Conservation (phyloP, 2,113 vertebrate genomes). For the Heterocephalus glaber region DNA sequence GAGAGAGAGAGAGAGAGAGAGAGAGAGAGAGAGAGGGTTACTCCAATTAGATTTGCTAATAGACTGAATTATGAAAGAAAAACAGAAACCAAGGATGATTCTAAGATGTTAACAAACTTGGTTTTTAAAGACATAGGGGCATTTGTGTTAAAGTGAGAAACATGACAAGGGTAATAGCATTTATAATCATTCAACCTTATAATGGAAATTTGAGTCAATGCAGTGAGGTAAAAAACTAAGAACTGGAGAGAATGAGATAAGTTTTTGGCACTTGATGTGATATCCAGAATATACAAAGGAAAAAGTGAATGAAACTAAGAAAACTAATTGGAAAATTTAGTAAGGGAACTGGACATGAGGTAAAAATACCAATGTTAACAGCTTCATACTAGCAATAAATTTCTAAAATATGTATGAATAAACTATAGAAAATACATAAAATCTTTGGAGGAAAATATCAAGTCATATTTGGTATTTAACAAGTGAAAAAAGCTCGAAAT, state of each 20-base stretch:
- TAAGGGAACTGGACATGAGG: not conserved
- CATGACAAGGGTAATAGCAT: not conserved
- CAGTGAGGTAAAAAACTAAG: not conserved
- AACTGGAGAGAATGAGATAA: not conserved
- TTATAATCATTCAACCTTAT: not conserved
- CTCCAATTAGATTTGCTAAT: not conserved
- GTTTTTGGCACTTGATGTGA: not conserved
- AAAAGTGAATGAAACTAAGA: slow-evolving; percentile 24
- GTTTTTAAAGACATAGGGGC: not conserved
- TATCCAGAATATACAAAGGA: not conserved
- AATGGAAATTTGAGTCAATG: not conserved
- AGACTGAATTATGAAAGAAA: not conserved
- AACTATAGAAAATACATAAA: not conserved
- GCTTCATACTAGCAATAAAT: not conserved
- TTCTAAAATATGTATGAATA: not conserved
- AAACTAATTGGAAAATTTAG: not conserved
- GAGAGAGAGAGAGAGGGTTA: too few species aligned
- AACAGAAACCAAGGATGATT: not conserved
- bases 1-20: too few species aligned
- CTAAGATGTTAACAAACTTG: not conserved
- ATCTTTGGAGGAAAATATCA: not conserved
- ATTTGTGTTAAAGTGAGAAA: slow-evolving; percentile 7
- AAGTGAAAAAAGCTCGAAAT: not conserved
- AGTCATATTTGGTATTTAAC: not conserved
- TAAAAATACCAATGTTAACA: not conserved